Base-by-base conservation (phyloP, 2,113 vertebrate species). In the Manacus vitellinus region DNA sequence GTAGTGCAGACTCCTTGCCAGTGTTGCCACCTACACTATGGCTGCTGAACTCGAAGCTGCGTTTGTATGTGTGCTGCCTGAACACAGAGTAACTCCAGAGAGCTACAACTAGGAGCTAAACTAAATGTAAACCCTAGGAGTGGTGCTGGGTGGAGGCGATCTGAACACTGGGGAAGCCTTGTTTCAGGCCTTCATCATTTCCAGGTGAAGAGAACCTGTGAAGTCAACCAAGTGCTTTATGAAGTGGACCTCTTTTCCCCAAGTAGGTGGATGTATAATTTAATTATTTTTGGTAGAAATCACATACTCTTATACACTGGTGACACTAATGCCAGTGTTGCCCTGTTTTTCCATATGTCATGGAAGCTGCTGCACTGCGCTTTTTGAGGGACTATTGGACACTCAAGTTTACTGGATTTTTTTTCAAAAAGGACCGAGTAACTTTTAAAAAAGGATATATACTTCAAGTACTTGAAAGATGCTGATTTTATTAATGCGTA, bases 1-100 rank as follows among this genome's bases (percentile, higher is more conserved):
- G 62, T 41, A 0, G 1, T 23, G 24, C 31, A 0, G 0, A 8
- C n/a, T 47, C 9, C 78, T 59, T 65, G 14, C 19, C 31, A 15
- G 15, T 5, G 3, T 14, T 58, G 41, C 8, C 23, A 25, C 33
- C 22, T 10, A 3, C 23, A 10, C 25, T 20, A 4, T 22, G 49
- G 30, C 35, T 71, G 30, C 28, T 31, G 37, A 31, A 33, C 0
- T 0, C 25, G 30, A 41, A 74, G 35, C n/a, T 81, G 49, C 1
- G 0, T 35, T 65, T 39, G 7, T 51, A 3, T 2, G 5, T 15
- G n/a, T 49, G 62, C 35, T 33, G 39, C 46, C 31, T 52, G 51
- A 65, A 2, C 1, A 0, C 16, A 54, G 51, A 52, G 52, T 65
- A 20, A 4, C 28, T 95, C 25, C 21, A 0, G 13, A 4, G 22